phyloP scores from a whole-genome alignment of 2,113 vertebrate genomes.

The Microcebus tavaratra region DNA sequence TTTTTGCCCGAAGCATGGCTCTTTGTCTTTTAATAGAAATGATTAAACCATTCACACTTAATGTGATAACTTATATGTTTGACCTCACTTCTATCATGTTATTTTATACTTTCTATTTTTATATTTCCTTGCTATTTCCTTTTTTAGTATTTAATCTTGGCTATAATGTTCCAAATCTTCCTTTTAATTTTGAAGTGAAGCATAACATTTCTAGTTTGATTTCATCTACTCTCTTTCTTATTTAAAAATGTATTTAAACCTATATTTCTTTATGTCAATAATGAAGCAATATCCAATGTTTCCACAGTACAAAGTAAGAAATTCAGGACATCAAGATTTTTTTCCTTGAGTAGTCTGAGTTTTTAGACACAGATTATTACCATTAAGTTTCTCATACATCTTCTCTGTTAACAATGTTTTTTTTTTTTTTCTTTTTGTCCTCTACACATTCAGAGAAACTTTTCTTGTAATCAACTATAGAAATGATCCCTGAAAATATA shows the following conservation, averaged over 20 bases:
- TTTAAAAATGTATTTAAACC: conserved; percentile 27
- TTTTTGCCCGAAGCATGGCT: neutral
- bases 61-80: conserved; percentile 38
- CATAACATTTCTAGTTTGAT: conserved; percentile 24
- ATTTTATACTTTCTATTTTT: conserved; percentile 58
- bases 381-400: neutral
- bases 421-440: neutral
- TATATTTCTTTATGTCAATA: neutral
- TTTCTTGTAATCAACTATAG: too few relatives aligned
- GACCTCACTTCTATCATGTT: conserved; percentile 33
- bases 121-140: conserved; percentile 42
- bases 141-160: conserved; percentile 43
- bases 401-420: conserved; percentile 17
- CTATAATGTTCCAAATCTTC: neutral
- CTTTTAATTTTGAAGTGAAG: conserved; percentile 54
- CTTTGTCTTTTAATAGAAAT: conserved; percentile 66
- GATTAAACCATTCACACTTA: conserved; percentile 53
- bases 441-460: too few relatives aligned
- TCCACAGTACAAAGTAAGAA: neutral
- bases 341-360: neutral
- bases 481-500: too few relatives aligned
- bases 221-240: neutral
- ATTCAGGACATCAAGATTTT: neutral
- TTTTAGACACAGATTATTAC: neutral
- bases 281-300: neutral